Percentiles rank a stretch among this genome's conserved stretches.
These are phyloP conservation scores for Holacanthella duospinosa DNA, from an alignment of 2,888 invertebrate genomes.

Conservation along the genomic window DNA sequence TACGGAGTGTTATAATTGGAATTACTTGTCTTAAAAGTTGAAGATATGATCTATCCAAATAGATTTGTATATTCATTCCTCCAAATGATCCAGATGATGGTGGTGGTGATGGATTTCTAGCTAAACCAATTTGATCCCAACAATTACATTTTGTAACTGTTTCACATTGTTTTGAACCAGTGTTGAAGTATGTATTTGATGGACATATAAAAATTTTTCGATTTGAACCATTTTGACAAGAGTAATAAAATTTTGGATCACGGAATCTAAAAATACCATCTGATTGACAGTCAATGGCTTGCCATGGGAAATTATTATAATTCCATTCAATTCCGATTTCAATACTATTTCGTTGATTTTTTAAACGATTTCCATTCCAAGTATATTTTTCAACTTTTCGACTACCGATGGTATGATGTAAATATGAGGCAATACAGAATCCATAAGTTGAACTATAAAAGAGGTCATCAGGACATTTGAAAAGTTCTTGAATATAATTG, in stretches of 20 bases:
- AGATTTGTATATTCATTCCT: constrained; percentile 25
- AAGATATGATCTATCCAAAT: constrained; percentile 28
- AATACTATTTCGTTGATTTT: background rate
- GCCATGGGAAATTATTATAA: constrained; percentile 23
- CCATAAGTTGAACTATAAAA: constrained; percentile 28
- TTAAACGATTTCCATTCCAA: constrained; percentile 21
- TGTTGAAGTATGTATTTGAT: constrained; percentile 32
- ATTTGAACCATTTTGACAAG: constrained; percentile 14
- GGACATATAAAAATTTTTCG: constrained; percentile 24
- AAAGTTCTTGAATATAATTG: constrained; percentile 19
- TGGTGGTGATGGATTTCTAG: constrained; percentile 18
- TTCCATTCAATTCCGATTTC: constrained; percentile 11
- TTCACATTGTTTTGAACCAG: constrained; percentile 16
- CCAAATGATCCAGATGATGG: background rate
- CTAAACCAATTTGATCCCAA: constrained; percentile 28
- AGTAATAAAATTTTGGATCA: constrained; percentile 27
- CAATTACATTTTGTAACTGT: constrained; percentile 26
- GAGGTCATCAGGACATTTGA: constrained; percentile 22
- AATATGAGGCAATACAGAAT: constrained; percentile 29
- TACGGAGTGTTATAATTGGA: constrained; percentile 4
- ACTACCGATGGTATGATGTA: constrained; percentile 23
- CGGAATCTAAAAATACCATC: constrained; percentile 21
- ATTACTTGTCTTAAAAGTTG: constrained; percentile 19
- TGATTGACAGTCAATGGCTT: constrained; percentile 15
- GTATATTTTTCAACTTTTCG: constrained; percentile 20